These are phyloP conservation scores for Oryzias sinensis DNA, from an alignment of 2,797 vertebrate genomes.

Conservation along the genomic window DNA sequence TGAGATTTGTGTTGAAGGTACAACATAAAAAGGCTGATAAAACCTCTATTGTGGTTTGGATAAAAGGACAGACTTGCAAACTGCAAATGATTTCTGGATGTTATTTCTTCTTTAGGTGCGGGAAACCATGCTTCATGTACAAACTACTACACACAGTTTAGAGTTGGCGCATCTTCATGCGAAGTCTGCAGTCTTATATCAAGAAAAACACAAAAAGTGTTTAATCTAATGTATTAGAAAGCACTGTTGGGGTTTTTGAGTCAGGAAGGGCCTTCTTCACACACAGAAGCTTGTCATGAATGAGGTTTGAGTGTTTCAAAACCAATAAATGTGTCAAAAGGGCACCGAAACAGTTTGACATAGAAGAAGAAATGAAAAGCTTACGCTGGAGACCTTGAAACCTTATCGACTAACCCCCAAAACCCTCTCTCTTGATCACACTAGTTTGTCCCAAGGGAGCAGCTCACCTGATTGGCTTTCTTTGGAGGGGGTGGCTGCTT, in stretches of 20 bases:
- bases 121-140: too few species aligned
- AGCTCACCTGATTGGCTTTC: slow-evolving; percentile 71
- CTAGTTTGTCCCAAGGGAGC: slow-evolving; percentile 61
- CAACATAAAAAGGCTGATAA: neutral
- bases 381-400: slow-evolving; percentile 23
- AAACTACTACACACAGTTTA: too few species aligned
- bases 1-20: slow-evolving; percentile 21
- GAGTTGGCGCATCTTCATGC: too few species aligned
- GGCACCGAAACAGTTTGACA: slow-evolving; percentile 37
- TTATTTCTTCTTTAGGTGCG: too few species aligned
- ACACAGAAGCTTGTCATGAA: slow-evolving; percentile 19
- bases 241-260: slow-evolving; percentile 17
- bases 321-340: slow-evolving; percentile 49
- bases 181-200: too few species aligned
- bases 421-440: slow-evolving; percentile 46
- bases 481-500: slow-evolving; percentile 42
- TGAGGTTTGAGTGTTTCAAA: slow-evolving; percentile 42
- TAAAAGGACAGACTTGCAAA: neutral
- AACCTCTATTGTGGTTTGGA: neutral
- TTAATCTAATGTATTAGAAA: too few species aligned
- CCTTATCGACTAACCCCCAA: slow-evolving; percentile 43
- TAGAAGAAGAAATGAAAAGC: slow-evolving; percentile 23
- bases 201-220: too few species aligned
- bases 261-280: slow-evolving; percentile 19
- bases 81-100: too few species aligned